These are phyloP conservation scores for Sebastes itinus DNA, from an alignment of 2,797 vertebrate genomes.

Conservation along the genomic window DNA sequence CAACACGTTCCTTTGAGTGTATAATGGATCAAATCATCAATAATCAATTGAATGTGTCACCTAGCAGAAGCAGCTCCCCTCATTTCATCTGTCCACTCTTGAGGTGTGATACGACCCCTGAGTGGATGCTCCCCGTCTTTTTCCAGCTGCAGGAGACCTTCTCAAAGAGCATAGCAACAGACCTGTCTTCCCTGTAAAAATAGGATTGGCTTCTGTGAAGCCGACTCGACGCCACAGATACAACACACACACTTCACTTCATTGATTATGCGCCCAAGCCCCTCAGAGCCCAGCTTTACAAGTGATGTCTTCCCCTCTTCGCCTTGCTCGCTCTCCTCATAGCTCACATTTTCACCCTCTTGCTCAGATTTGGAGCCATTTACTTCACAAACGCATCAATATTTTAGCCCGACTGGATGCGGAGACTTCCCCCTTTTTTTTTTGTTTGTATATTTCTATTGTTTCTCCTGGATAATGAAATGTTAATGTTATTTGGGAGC, in stretches of 20 bases:
- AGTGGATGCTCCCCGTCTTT: conserved; percentile 45
- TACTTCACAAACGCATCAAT: conserved; percentile 74
- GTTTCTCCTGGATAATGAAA: conserved; percentile 73
- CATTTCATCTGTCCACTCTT: conserved; percentile 55
- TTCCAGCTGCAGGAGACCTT: conserved; percentile 65
- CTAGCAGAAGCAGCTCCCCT: conserved; percentile 42
- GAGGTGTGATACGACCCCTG: conserved; percentile 70
- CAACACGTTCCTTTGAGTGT: conserved; percentile 69
- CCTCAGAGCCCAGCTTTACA: conserved; percentile 79
- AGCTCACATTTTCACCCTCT: conserved; percentile 65
- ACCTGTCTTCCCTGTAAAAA: conserved; percentile 83
- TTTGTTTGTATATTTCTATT: conserved; percentile 66
- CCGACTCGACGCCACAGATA: conserved; percentile 71
- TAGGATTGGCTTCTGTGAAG: conserved; percentile 81
- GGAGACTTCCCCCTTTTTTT: conserved; percentile 36
- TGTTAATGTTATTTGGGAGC: conserved; percentile 70
- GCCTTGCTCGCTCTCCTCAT: conserved; percentile 52
- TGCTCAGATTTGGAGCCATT: conserved; percentile 73
- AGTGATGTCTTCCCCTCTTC: conserved; percentile 69
- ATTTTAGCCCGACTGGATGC: conserved; percentile 67
- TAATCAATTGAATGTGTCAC: conserved; percentile 77
- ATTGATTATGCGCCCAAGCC: conserved; percentile 82
- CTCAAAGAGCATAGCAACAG: conserved; percentile 85
- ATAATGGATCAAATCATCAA: conserved; percentile 79
- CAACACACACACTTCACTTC: conserved; percentile 79